These are phyloP conservation scores for Diplodus puntazzo DNA, from an alignment of 2,797 vertebrate species.

Conservation along the genomic window DNA sequence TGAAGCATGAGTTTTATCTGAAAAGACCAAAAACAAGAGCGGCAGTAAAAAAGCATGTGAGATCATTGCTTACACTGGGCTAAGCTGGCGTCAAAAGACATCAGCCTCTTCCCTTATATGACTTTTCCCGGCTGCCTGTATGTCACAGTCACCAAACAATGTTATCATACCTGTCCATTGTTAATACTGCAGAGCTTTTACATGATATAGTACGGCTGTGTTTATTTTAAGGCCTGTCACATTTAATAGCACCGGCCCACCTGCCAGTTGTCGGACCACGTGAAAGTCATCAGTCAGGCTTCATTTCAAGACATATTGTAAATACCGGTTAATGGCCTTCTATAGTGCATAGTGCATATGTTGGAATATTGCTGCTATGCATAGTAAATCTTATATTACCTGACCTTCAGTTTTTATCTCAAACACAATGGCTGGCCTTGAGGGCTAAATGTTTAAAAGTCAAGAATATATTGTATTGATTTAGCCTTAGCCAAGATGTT, in stretches of 20 bases:
- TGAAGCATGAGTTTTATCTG: constrained; percentile 56
- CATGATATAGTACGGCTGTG: constrained; percentile 60
- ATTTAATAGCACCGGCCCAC: constrained; percentile 67
- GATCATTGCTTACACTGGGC: constrained; percentile 57
- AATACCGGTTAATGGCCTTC: constrained; percentile 66
- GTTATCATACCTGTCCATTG: constrained; percentile 70
- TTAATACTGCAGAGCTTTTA: constrained; percentile 70
- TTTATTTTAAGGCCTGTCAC: constrained; percentile 77
- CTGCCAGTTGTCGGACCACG: constrained; percentile 60
- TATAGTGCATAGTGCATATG: constrained; percentile 18
- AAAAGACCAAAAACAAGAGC: constrained; percentile 49
- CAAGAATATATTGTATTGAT: constrained; percentile 28
- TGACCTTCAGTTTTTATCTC: constrained; percentile 59
- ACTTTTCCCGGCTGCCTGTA: constrained; percentile 55
- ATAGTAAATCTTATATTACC: constrained; percentile 43
- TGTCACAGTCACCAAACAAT: constrained; percentile 72
- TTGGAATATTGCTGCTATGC: constrained; percentile 45
- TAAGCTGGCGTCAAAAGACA: constrained; percentile 40
- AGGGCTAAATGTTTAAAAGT: constrained; percentile 29
- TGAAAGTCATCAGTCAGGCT: constrained; percentile 62
- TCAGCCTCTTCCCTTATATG: constrained; percentile 56
- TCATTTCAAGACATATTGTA: constrained; percentile 71
- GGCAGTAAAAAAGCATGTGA: constrained; percentile 41
- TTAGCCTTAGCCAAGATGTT: constrained; percentile 25
- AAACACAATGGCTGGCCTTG: constrained; percentile 32